Evolutionary conservation across 2,797 vertebrate genomes (phyloP).

Genomic region (Schizopygopsis pylzovi): DNA sequence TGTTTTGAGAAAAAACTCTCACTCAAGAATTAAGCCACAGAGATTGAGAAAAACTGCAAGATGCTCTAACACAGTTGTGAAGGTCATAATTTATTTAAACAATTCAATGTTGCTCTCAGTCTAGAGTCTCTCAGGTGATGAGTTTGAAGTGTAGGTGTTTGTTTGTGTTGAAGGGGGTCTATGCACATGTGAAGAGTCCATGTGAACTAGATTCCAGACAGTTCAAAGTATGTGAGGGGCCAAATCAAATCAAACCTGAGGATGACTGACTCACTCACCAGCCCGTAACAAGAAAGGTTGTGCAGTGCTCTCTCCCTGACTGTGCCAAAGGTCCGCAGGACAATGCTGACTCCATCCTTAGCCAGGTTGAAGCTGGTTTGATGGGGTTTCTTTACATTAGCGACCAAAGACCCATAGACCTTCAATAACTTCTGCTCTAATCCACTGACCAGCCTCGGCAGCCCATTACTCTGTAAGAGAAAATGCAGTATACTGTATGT

Average conservation of each 20-base stretch:
- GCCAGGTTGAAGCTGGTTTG: conserved; percentile 56
- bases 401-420: conserved; percentile 64
- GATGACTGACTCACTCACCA: conserved; percentile 74
- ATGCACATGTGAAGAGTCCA: conserved; percentile 62
- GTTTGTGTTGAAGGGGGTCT: conserved; percentile 26
- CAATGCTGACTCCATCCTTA: conserved; percentile 69
- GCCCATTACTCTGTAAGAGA: conserved; percentile 38
- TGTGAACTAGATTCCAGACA: conserved; percentile 61
- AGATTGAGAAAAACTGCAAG: neutral
- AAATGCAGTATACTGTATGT: neutral
- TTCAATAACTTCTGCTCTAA: conserved; percentile 70
- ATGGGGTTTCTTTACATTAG: conserved; percentile 66
- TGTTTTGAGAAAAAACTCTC: neutral
- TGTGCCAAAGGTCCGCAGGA: conserved; percentile 67
- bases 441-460: conserved; percentile 62
- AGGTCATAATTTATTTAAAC: neutral
- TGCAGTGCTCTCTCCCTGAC: conserved; percentile 71
- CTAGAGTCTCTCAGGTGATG: conserved; percentile 47
- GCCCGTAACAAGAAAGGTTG: conserved; percentile 69
- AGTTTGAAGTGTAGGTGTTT: conserved; percentile 50
- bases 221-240: conserved; percentile 62
- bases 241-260: conserved; percentile 67
- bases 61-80: neutral
- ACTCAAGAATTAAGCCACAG: neutral
- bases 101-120: too few relatives aligned